Percentiles rank a stretch among this genome's conserved stretches.
Conservation (phyloP, 2,797 vertebrate species). For the Channallabes apus region DNA sequence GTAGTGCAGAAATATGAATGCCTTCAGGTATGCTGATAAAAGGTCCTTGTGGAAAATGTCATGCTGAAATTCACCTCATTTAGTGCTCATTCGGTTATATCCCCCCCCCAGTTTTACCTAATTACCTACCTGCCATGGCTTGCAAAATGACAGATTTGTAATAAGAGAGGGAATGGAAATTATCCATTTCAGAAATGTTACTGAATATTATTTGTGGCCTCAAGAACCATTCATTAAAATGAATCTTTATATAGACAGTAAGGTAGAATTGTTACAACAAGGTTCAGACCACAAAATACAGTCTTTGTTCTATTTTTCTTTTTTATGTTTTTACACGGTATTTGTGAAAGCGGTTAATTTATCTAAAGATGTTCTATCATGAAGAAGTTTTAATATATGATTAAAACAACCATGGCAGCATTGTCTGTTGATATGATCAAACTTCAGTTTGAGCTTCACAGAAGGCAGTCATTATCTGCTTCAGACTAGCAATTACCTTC, state of each 20-base stretch:
- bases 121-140: conserved; percentile 20
- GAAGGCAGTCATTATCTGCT: background rate
- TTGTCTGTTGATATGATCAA: conserved; percentile 2
- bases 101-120: background rate
- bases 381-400: background rate
- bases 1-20: background rate
- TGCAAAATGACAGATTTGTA: conserved; percentile 6
- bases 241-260: background rate
- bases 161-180: background rate
- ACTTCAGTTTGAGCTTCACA: background rate
- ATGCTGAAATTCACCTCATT: conserved; percentile 16
- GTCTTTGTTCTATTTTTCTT: background rate
- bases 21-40: conserved; percentile 6
- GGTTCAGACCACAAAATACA: background rate
- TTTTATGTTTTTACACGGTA: background rate
- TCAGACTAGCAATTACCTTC: conserved; percentile 14
- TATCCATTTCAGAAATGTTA: conserved; percentile 4
- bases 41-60: conserved; percentile 18
- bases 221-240: background rate
- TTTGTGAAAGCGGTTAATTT: background rate
- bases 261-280: background rate
- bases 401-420: background rate
- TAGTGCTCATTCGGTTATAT: background rate
- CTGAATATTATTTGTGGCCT: conserved; percentile 2
- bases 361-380: background rate